These are phyloP conservation scores for Leucoptera coffeella DNA, from an alignment of 2,888 invertebrate genomes.

Conservation along the genomic window DNA sequence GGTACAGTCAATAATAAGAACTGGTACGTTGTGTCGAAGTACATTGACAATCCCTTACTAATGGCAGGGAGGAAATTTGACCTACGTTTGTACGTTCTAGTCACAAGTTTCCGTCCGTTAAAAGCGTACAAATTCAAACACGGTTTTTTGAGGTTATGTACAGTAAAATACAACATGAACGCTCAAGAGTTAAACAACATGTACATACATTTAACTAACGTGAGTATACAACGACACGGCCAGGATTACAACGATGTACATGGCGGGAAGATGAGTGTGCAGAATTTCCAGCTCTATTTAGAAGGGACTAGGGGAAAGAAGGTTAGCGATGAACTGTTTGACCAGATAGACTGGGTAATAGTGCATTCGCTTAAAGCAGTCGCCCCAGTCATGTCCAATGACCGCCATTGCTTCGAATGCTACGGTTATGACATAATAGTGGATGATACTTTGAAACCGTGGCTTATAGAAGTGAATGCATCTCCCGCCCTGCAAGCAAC, in stretches of 20 bases:
- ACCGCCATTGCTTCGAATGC: slow-evolving; percentile 88
- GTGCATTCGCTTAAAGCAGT: slow-evolving; percentile 92
- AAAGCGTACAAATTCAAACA: slow-evolving; percentile 89
- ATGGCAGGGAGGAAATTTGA: slow-evolving; percentile 97
- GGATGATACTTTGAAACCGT: slow-evolving; percentile 89
- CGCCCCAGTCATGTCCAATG: slow-evolving; percentile 87
- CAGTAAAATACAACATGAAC: slow-evolving; percentile 89
- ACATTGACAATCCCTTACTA: slow-evolving; percentile 89
- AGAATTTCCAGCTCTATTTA: slow-evolving; percentile 82
- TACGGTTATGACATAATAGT: slow-evolving; percentile 97
- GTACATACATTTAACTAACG: slow-evolving; percentile 94
- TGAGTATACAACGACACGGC: slow-evolving; percentile 96
- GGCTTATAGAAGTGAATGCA: slow-evolving; percentile 91
- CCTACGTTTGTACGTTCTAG: slow-evolving; percentile 84
- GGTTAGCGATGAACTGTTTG: slow-evolving; percentile 82
- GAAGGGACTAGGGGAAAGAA: slow-evolving; percentile 86
- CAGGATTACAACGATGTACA: slow-evolving; percentile 91
- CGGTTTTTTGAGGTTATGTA: slow-evolving; percentile 94
- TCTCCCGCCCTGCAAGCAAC: slow-evolving; percentile 93
- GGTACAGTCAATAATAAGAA: slow-evolving; percentile 81
- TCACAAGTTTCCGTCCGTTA: slow-evolving; percentile 88
- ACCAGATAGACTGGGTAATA: slow-evolving; percentile 83
- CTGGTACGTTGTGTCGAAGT: slow-evolving; percentile 94
- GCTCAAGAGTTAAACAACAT: slow-evolving; percentile 84
- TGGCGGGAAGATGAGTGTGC: slow-evolving; percentile 91